Percentiles rank a stretch among this genome's conserved stretches.
Conservation (phyloP, 1,140 invertebrate genomes). For the Pygmarrhopalites habei region DNA sequence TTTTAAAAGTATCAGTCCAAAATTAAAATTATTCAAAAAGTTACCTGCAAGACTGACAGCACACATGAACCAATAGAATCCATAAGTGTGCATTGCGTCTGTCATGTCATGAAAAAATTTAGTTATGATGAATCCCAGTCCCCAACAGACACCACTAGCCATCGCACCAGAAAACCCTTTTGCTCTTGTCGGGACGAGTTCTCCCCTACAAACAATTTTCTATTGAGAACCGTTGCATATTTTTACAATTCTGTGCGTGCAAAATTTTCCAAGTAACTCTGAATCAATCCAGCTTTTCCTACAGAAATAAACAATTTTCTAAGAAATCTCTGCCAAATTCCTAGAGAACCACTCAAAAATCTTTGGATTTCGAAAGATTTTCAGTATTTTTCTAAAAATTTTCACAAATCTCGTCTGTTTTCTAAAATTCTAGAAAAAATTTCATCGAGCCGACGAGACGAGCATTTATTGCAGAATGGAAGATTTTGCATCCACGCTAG, state of each 20-base stretch:
- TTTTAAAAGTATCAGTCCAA: no score
- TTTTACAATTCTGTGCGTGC: no score
- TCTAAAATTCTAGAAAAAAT: no score
- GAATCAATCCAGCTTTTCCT: no score
- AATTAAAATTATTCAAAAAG: no score
- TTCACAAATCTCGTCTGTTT: background rate
- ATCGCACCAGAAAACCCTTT: constrained; percentile 44
- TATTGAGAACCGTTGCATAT: no score
- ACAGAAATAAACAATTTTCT: background rate
- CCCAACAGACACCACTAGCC: constrained; percentile 48
- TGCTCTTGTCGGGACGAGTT: constrained; percentile 16
- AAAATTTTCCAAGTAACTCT: no score
- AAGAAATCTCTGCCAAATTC: background rate
- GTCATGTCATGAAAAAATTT: constrained; percentile 46
- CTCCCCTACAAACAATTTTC: no score
- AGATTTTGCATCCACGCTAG: no score
- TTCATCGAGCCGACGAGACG: no score
- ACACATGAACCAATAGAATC: constrained; percentile 52
- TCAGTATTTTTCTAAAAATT: no score
- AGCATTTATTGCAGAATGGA: no score
- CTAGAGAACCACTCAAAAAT: background rate
- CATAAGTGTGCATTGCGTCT: constrained; percentile 45
- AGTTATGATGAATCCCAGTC: constrained; percentile 50
- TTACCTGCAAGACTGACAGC: constrained; percentile 50
- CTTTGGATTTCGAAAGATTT: background rate